These are phyloP conservation scores for Scomber scombrus DNA, from an alignment of 2,113 vertebrate genomes.

Conservation along the genomic window DNA sequence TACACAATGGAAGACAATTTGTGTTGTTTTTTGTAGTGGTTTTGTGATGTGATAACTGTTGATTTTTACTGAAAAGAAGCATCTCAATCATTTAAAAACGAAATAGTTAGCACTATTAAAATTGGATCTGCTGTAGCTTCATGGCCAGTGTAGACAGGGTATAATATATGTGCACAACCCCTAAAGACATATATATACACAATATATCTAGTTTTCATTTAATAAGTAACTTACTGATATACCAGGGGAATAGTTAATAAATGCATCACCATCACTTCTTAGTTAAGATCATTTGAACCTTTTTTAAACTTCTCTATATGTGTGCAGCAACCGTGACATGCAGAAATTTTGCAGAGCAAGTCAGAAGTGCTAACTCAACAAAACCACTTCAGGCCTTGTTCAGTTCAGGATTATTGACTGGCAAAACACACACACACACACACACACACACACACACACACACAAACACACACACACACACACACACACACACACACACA, in stretches of 20 bases:
- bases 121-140: too few relatives aligned
- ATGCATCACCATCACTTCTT: not conserved
- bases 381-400: conserved; percentile 74
- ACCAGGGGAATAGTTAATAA: not conserved
- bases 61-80: too few relatives aligned
- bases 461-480: conserved; percentile 13
- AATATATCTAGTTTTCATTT: too few relatives aligned
- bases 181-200: too few relatives aligned
- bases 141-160: too few relatives aligned
- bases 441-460: conserved; percentile 18
- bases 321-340: not conserved
- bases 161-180: too few relatives aligned
- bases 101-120: too few relatives aligned
- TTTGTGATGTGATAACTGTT: too few relatives aligned
- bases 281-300: not conserved
- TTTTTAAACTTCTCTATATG: not conserved
- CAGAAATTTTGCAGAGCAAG: conserved; percentile 14
- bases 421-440: conserved; percentile 50
- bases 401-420: conserved; percentile 75
- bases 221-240: too few relatives aligned
- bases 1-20: too few relatives aligned
- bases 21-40: too few relatives aligned
- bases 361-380: conserved; percentile 61
- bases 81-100: too few relatives aligned
- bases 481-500: conserved; percentile 18